Percentiles rank a stretch among this genome's conserved stretches.
Evolutionary conservation across 2,113 vertebrate genomes (phyloP).

Genomic region (Capreolus pygargus): DNA sequence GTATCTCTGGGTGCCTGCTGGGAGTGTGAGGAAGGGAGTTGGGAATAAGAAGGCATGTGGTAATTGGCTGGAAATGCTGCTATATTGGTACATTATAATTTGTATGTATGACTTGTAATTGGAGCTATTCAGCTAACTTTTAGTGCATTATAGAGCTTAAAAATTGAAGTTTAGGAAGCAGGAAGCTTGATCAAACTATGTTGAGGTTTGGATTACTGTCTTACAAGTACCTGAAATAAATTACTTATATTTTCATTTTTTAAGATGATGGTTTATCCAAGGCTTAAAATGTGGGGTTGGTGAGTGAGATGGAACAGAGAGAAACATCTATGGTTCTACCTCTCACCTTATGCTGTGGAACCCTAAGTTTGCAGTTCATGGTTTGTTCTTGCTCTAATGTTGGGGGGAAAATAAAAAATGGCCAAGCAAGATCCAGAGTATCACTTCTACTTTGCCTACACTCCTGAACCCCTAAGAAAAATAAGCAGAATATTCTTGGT

Average conservation of each 20-base stretch:
- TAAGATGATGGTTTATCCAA: not conserved
- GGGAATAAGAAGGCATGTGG: not conserved
- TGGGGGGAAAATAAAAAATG: not conserved
- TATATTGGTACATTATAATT: not conserved
- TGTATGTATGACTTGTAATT: not conserved
- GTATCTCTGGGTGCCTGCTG: rapidly evolving
- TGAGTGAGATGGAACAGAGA: not conserved
- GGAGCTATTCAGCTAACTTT: not conserved
- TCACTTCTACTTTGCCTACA: not conserved
- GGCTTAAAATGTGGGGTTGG: not conserved
- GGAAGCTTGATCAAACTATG: not conserved
- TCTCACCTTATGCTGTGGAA: not conserved
- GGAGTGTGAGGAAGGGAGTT: not conserved
- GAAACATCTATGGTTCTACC: not conserved
- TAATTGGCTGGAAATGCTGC: not conserved
- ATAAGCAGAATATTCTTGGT: not conserved
- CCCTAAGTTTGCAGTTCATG: not conserved
- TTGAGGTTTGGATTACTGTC: not conserved
- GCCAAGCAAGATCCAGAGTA: not conserved
- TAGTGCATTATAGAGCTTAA: not conserved
- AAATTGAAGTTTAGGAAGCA: not conserved
- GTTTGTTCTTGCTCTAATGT: not conserved
- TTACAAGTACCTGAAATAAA: not conserved
- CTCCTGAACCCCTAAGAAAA: not conserved
- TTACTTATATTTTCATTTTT: not conserved